Evolutionary conservation across 2,888 invertebrate genomes (phyloP).

Genomic region (Busseola fusca): DNA sequence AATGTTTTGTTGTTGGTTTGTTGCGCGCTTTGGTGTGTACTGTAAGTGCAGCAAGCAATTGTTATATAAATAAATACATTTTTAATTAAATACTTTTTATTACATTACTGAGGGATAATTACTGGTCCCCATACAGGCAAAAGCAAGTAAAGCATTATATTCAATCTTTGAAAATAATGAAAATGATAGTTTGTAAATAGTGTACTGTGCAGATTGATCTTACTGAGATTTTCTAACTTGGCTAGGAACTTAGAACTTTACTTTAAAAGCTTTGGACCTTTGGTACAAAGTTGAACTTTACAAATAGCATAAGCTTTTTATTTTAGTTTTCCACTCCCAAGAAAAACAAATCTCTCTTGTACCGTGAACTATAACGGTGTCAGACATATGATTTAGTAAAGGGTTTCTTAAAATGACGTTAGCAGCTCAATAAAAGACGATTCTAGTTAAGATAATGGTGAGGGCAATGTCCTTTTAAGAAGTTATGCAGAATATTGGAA

Average conservation of each 20-base stretch:
- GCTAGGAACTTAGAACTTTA: too few species aligned
- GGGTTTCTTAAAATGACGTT: not conserved
- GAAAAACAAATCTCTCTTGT: not conserved
- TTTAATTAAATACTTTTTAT: too few species aligned
- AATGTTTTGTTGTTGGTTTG: too few species aligned
- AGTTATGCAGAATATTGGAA: constrained; percentile 2
- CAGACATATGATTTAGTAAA: constrained; percentile 2
- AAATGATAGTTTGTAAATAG: not conserved
- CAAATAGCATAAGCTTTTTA: not conserved
- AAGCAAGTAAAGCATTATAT: too few species aligned
- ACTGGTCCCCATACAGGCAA: too few species aligned
- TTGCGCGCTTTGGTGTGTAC: too few species aligned
- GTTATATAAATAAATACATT: too few species aligned
- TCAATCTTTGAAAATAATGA: not conserved
- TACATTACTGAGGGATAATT: not conserved
- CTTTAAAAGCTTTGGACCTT: not conserved
- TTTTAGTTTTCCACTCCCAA: not conserved
- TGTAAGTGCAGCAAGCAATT: too few species aligned
- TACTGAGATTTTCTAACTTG: not conserved
- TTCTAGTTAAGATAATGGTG: not conserved
- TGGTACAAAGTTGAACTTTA: not conserved
- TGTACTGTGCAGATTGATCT: not conserved
- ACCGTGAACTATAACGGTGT: not conserved
- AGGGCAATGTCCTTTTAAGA: constrained; percentile 19
- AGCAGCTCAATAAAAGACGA: not conserved